Percentiles rank a stretch among this genome's conserved stretches.
Evolutionary conservation across 2,888 invertebrate genomes (phyloP).

Genomic region (Ochropleura leucogaster): DNA sequence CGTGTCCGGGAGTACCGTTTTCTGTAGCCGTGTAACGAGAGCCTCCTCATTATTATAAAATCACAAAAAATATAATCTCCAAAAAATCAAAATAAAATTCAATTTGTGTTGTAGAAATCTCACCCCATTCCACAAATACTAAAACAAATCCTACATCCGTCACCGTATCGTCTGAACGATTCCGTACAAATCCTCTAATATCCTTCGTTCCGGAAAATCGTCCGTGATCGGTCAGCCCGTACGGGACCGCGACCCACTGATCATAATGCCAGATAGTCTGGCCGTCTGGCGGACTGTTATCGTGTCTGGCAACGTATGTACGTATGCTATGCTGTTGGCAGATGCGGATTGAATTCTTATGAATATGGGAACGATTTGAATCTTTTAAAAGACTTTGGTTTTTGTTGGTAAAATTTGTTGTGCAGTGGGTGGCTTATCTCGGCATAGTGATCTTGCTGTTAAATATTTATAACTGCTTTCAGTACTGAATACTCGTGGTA

Average conservation of each 20-base stretch:
- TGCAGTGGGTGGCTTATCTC: background rate
- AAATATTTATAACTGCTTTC: background rate
- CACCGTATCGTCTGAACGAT: slow-evolving; percentile 16
- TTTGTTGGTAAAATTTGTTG: background rate
- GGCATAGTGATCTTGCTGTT: background rate
- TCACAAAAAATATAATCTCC: no score
- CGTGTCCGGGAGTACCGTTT: no score
- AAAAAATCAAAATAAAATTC: no score
- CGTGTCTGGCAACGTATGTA: slow-evolving; percentile 40
- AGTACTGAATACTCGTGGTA: no score
- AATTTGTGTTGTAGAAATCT: no score
- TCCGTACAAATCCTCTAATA: slow-evolving; percentile 44
- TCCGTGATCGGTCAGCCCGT: slow-evolving; percentile 20
- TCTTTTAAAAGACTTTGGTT: background rate
- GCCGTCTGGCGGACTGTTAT: slow-evolving; percentile 35
- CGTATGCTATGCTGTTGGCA: slow-evolving; percentile 48
- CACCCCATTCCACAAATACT: background rate
- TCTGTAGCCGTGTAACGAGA: no score
- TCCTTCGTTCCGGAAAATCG: slow-evolving; percentile 32
- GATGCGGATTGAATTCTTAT: slow-evolving; percentile 47
- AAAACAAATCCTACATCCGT: slow-evolving; percentile 20
- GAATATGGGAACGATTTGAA: slow-evolving; percentile 17
- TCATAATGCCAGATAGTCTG: slow-evolving; percentile 42
- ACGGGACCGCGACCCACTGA: slow-evolving; percentile 29
- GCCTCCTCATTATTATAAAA: no score